Percentiles rank a stretch among this genome's conserved stretches.
Evolutionary conservation across 1,140 invertebrate species (phyloP).

Genomic region (Amphibalanus amphitrite): DNA sequence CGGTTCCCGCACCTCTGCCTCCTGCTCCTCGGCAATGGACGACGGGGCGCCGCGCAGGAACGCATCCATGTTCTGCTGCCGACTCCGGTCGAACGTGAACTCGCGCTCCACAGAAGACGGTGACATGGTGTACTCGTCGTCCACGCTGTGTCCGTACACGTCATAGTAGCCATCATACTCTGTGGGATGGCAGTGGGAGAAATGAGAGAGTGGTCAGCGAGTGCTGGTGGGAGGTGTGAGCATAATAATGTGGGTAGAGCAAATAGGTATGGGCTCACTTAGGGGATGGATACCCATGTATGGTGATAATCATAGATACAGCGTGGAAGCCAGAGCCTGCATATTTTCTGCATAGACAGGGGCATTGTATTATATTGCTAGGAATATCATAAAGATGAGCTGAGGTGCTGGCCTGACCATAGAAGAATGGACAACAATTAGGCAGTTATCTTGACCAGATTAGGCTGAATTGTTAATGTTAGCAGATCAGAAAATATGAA

Average conservation of each 20-base stretch:
- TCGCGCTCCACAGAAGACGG: slow-evolving; percentile 40
- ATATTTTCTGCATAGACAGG: no score
- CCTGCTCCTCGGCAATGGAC: not conserved
- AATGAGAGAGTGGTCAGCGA: not conserved
- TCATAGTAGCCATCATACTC: slow-evolving; percentile 83
- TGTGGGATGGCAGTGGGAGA: slow-evolving; percentile 24
- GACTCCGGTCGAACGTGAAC: slow-evolving; percentile 63
- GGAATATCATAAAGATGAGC: no score
- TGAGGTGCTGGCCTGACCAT: no score
- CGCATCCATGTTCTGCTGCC: slow-evolving; percentile 45
- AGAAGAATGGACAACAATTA: no score
- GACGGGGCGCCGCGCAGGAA: slow-evolving; percentile 32
- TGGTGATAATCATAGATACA: no score
- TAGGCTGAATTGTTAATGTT: no score
- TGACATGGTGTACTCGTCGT: slow-evolving; percentile 74
- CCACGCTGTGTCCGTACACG: slow-evolving; percentile 79
- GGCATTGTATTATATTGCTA: no score
- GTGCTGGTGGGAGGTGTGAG: not conserved
- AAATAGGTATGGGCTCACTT: not conserved
- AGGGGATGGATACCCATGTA: not conserved
- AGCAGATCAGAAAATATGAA: no score
- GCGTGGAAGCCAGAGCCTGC: no score
- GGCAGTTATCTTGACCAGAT: no score
- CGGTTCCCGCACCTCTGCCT: not conserved
- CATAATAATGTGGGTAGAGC: not conserved